These are phyloP conservation scores for Sebastiscus tertius DNA, from an alignment of 2,797 vertebrate species.

Conservation along the genomic window DNA sequence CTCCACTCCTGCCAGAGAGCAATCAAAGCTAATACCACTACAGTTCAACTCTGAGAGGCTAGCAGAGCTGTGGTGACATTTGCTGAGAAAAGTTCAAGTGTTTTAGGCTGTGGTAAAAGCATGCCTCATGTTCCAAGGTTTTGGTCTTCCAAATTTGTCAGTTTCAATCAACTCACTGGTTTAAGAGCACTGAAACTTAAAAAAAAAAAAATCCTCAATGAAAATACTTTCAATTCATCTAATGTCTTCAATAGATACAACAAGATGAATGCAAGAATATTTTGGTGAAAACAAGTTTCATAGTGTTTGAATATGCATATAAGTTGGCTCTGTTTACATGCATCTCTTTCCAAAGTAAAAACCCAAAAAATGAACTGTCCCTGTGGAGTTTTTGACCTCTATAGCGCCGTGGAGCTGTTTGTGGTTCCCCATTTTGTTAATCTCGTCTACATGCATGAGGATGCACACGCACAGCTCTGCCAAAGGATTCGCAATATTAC, in stretches of 20 bases:
- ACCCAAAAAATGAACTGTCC: neutral
- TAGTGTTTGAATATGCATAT: neutral
- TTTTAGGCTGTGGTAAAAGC: slow-evolving; percentile 5
- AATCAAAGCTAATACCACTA: slow-evolving; percentile 60
- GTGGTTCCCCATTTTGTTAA: neutral
- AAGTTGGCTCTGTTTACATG: neutral
- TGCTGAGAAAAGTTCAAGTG: slow-evolving; percentile 36
- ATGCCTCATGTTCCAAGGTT: neutral
- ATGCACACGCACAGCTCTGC: neutral
- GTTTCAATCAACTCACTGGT: neutral
- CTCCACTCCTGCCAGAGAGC: slow-evolving; percentile 54
- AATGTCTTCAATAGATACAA: neutral
- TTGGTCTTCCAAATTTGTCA: neutral
- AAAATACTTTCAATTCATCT: neutral
- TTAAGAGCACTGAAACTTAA: neutral
- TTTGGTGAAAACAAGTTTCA: neutral
- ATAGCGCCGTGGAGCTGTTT: too few relatives aligned
- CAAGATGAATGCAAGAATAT: neutral
- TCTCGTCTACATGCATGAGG: too few relatives aligned
- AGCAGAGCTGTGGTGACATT: neutral
- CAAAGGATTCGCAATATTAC: too few relatives aligned
- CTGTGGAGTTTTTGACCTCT: neutral
- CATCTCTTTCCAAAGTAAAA: neutral
- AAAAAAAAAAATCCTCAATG: neutral
- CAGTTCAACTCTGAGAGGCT: slow-evolving; percentile 31